Base-by-base conservation (phyloP, 2,888 invertebrate genomes). In the Ischnura elegans region DNA sequence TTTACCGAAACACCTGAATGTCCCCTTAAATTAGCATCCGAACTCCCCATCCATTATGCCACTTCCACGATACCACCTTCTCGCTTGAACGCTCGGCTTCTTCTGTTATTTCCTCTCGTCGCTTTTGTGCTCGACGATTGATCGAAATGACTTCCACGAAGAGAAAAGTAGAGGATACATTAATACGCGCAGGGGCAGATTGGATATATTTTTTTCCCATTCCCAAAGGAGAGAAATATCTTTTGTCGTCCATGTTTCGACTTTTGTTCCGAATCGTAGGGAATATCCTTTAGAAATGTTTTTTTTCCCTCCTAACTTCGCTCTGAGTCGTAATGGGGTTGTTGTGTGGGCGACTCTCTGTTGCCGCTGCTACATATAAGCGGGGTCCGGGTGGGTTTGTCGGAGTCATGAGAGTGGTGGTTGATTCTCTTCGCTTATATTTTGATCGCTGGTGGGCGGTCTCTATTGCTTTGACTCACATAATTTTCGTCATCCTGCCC, bases 401-500 rank as follows among this genome's bases (percentile, higher is more conserved):
- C 21, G 61, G 76, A 51, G 51, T 51, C 36, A 45, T 55, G 61
- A 51, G 87, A 51, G 51, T 55, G 13, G 25, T 25, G 61, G 43
- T 25, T 43, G 61, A 90, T 61, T 90, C 43, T 90, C 87, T 21
- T 55, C 42, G 55, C 55, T 55, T 55, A 61, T 90, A 90, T 90
- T 90, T 90, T 90, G 90, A 90, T 90, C 66, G 90, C 76, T 36
- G 90, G 61, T 66, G 55, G 86, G 86, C 3, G n/a, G 85, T 21
- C 45, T 66, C 90, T 66, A 90, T 90, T 90, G 90, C 61, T 45
- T 55, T 55, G 51, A 55, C 51, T 87, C 61, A 42, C 90, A 66
- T 90, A 90, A 90, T 90, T 90, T 90, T 61, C 90, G 55, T 43
- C 90, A 90, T 90, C 90, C 90, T 90, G 90, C 61, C 8, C 90